Evolutionary conservation across 2,113 vertebrate genomes (phyloP), one percentile per base, ranked within the genome.

Genomic region (Grallaria varia): DNA sequence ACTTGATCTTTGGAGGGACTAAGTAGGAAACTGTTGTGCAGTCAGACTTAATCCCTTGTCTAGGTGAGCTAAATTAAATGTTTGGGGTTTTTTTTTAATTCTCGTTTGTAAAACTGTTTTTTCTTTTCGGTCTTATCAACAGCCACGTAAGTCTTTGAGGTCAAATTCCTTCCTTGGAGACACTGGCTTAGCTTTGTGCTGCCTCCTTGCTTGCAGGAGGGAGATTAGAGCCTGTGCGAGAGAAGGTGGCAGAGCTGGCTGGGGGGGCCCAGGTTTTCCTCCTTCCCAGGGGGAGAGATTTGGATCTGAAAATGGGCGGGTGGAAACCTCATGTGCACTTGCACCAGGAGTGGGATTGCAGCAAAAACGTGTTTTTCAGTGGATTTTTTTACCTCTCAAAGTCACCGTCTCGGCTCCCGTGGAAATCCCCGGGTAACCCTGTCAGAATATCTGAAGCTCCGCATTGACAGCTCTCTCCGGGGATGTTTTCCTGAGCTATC

Each of bases 401-500:
- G n/a, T 15, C 37, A 2, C 42, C 8, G 2, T 49, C 72, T 8
- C 13, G 8, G 49, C 80, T 72, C 30, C 63, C 7, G 0, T 86
- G 64, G 84, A 87, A 96, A 80, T 66, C 50, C 67, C 42, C 23
- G 0, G 30, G 50, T n/a, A 21, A 31, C 55, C 82, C 60, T 62
- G 58, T 30, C 24, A 8, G 63, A 47, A 19, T 64, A 64, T 89
- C 92, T 90, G 53, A 35, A 93, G 91, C 60, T 17, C 27, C 75
- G 53, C 28, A 30, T 11, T 84, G 76, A 31, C 95, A 87, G 71
- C 37, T 89, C 69, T 68, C 35, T 59, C 80, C 52, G 24, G n/a
- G 44, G 69, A 67, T 89, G 95, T 80, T 95, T 93, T 89, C 53
- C 73, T 78, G 80, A 90, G 94, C 71, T 47, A 56, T 72, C 58